Evolutionary conservation across 2,888 invertebrate genomes (phyloP).

Genomic region (Diarsia rubi): DNA sequence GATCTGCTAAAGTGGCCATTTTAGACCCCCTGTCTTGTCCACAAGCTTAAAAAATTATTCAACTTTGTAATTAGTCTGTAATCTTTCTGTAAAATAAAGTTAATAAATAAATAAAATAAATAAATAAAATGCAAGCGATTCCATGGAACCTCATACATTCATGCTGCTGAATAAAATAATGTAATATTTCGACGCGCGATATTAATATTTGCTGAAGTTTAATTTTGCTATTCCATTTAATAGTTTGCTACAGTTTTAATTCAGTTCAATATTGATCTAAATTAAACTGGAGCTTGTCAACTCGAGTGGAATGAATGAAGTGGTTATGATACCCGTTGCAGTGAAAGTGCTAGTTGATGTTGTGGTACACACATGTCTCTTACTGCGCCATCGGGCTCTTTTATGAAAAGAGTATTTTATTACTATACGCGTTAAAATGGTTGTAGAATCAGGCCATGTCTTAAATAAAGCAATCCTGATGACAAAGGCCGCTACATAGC

Average conservation of each 20-base stretch:
- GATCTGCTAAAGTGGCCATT: no score
- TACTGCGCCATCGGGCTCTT: not conserved
- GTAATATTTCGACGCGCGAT: constrained; percentile 40
- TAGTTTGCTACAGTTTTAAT: constrained; percentile 54
- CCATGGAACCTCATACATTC: constrained; percentile 40
- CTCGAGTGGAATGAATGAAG: constrained; percentile 33
- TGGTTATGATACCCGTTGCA: constrained; percentile 20
- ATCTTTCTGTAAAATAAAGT: no score
- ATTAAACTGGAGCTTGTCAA: constrained; percentile 36
- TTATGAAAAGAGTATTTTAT: constrained; percentile 15
- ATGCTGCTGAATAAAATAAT: constrained; percentile 43
- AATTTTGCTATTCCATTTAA: constrained; percentile 30
- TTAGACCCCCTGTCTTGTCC: no score
- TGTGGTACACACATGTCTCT: not conserved
- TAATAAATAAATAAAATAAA: no score
- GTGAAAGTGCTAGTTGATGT: not conserved
- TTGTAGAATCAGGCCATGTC: not conserved
- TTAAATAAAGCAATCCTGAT: not conserved
- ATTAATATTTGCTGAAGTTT: constrained; percentile 53
- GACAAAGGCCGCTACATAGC: no score
- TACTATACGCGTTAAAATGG: constrained; percentile 2
- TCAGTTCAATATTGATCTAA: constrained; percentile 44
- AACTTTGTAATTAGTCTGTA: no score
- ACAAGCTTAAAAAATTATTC: no score
- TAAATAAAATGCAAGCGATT: constrained; percentile 19